Evolutionary conservation across 1,140 invertebrate species (phyloP).

Genomic region (Bombus pascuorum): DNA sequence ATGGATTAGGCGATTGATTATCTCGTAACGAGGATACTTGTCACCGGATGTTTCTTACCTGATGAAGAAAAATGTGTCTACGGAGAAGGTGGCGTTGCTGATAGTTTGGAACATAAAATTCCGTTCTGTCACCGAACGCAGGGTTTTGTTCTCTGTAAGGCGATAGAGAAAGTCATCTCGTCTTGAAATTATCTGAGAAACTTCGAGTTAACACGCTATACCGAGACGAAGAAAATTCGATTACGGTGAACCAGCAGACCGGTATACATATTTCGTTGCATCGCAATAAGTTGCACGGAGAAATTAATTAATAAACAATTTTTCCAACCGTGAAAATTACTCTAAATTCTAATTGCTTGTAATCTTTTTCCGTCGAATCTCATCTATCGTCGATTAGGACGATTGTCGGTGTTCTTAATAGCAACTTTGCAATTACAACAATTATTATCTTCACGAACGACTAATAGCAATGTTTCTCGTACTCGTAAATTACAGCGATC

Average conservation of each 20-base stretch:
- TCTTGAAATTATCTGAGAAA: constrained; percentile 48
- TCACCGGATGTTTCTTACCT: constrained; percentile 83
- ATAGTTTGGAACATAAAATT: constrained; percentile 92
- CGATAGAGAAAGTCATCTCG: constrained; percentile 45
- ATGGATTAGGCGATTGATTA: not conserved
- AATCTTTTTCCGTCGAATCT: not conserved
- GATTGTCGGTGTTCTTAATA: not conserved
- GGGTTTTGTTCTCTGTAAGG: constrained; percentile 85
- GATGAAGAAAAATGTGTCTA: constrained; percentile 96
- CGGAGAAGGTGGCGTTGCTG: constrained; percentile 94
- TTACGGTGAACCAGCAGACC: constrained; percentile 28
- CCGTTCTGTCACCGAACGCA: constrained; percentile 89
- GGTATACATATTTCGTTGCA: not conserved
- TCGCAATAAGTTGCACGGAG: not conserved
- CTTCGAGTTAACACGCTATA: not conserved
- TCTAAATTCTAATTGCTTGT: not conserved
- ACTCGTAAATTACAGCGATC: not conserved
- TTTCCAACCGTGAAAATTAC: not conserved
- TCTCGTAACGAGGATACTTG: not conserved
- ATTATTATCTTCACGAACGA: not conserved
- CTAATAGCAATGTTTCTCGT: not conserved
- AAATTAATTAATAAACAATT: not conserved
- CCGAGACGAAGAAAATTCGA: constrained; percentile 12
- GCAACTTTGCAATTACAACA: not conserved
- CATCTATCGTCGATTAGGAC: not conserved